A percentile compares a stretch with the other conserved stretches of the same genome.
These are phyloP conservation scores for Buathra laborator DNA, from an alignment of 2,888 invertebrate species.

Conservation along the genomic window DNA sequence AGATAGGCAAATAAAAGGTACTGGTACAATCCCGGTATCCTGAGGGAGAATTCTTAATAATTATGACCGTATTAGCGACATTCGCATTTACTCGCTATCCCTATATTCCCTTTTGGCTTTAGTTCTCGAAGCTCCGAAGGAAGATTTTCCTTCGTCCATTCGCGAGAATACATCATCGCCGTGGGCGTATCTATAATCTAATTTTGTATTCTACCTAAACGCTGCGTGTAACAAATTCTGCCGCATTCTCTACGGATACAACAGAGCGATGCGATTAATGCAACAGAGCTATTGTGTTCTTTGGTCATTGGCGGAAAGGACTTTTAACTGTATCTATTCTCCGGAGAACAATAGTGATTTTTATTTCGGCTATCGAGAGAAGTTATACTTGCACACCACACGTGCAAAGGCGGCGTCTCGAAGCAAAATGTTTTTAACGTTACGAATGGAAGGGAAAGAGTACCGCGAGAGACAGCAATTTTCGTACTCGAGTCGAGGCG, in stretches of 20 bases:
- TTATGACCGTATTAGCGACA: background rate
- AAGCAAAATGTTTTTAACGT: constrained; percentile 44
- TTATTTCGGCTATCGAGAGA: background rate
- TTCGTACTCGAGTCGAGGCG: constrained; percentile 58
- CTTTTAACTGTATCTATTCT: background rate
- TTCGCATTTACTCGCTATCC: background rate
- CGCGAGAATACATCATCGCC: background rate
- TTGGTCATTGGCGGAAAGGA: background rate
- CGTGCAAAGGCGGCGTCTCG: background rate
- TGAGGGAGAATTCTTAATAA: background rate
- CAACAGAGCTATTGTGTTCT: background rate
- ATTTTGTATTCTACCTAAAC: background rate
- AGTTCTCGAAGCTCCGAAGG: background rate
- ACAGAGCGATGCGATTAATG: background rate
- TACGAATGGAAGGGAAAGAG: constrained; percentile 18
- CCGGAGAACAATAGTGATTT: background rate
- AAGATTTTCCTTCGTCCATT: background rate
- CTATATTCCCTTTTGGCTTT: background rate
- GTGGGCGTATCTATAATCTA: background rate
- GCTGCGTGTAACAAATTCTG: background rate
- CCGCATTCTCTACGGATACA: background rate
- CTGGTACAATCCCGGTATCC: background rate
- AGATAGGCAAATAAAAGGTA: background rate
- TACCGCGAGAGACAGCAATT: constrained; percentile 55
- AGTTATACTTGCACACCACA: background rate